Base-by-base conservation (phyloP, 2,113 vertebrate genomes). In the Apus apus region DNA sequence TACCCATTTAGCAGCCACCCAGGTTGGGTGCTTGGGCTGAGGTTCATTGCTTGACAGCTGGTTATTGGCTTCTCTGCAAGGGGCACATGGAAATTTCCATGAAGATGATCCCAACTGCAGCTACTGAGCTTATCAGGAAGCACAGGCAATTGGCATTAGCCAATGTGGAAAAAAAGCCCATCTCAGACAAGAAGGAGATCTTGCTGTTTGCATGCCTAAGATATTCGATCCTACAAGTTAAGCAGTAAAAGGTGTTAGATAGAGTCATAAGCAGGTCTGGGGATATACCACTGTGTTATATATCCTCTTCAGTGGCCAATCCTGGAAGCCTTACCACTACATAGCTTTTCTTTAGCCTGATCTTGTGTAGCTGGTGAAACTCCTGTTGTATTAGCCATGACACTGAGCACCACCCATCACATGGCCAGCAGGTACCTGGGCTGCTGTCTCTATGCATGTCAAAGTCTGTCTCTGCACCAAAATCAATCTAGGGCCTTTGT, bases 1-100 rank as follows among this genome's bases (percentile, higher is more conserved):
- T 21, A 34, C 15, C 56, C 79, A 74, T 54, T 87, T 57, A 85
- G 40, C 75, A 92, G 60, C 64, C 14, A 0, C 46, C 79, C 64
- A 73, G 68, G 46, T 32, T 0, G 51, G 71, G 18, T 66, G 60
- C 92, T 94, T 62, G 67, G 36, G 83, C 51, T 86, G 82, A 88
- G 72, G 94, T 96, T 97, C 94, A 80, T 77, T 90, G 94, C 76
- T 12, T 87, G 94, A 94, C 94, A 97, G 96, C 94, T 96, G 95
- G 90, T 96, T 96, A 95, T 97, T 96, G 83, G 46, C 86, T 95
- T 95, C 96, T 80, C 95, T 56, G 82, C 79, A 88, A 94, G 92
- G 79, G 88, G 85, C 43, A 64, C 27, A 30, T 74, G 88, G 92
- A 93, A 96, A 93, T 93, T 86, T 90, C 94, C 92, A 88, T 27